Conservation (phyloP, 2,797 vertebrate genomes). For the Cuniculus paca region DNA sequence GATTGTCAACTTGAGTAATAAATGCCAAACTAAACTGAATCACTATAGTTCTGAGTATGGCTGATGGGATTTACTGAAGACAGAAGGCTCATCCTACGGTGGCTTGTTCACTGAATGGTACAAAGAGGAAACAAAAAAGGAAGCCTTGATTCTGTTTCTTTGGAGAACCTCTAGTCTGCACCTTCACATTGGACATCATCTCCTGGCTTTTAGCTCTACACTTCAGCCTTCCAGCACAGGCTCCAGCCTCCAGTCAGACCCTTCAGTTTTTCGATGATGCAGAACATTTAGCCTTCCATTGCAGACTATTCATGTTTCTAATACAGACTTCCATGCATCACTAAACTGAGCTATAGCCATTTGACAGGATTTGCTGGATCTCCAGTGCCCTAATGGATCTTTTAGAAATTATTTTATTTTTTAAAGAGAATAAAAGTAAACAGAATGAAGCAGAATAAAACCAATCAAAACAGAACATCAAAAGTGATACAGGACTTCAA, state of each 20-base stretch:
- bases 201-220: background rate
- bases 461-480: too few species aligned
- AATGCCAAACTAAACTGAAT: background rate
- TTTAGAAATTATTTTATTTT: too few species aligned
- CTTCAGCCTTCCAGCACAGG: background rate
- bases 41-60: background rate
- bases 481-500: too few species aligned
- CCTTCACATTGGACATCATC: background rate
- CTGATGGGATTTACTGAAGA: background rate
- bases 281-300: background rate
- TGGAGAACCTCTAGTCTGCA: background rate
- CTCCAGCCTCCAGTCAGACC: background rate
- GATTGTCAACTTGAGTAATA: background rate
- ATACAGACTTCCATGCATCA: background rate
- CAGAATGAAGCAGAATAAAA: too few species aligned
- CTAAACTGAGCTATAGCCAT: too few species aligned
- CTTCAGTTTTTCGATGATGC: background rate
- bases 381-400: too few species aligned
- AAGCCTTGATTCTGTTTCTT: background rate
- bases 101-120: background rate
- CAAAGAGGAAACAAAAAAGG: background rate
- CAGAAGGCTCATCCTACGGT: background rate
- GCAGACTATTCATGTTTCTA: background rate
- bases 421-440: too few species aligned
- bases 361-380: too few species aligned